These are phyloP conservation scores for Percopsis transmontana DNA, from an alignment of 2,113 vertebrate species.

Conservation along the genomic window DNA sequence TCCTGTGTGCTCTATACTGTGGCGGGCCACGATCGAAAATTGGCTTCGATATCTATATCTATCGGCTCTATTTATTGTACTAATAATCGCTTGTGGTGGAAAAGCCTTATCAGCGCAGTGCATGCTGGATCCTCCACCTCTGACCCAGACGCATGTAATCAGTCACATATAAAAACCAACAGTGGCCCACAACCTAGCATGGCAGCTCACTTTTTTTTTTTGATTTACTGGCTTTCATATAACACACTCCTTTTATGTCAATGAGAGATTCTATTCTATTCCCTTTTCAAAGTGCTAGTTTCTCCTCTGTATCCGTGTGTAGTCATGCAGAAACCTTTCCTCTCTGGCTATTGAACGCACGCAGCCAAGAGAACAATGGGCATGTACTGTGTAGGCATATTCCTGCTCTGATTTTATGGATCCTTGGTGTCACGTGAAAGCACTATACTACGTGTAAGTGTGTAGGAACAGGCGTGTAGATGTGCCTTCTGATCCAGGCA, in stretches of 20 bases:
- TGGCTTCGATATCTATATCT: not conserved
- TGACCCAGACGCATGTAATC: slow-evolving; percentile 68
- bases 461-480: slow-evolving; percentile 21
- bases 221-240: not conserved
- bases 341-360: slow-evolving; percentile 1
- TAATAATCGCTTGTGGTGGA: slow-evolving; percentile 13
- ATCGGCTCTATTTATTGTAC: slow-evolving; percentile 32
- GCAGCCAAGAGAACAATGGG: not conserved
- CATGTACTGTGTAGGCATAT: not conserved
- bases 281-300: not conserved
- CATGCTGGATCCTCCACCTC: slow-evolving; percentile 56
- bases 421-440: slow-evolving; percentile 40
- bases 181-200: slow-evolving; percentile 1
- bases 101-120: slow-evolving; percentile 56
- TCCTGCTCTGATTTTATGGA: slow-evolving; percentile 10
- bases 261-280: not conserved
- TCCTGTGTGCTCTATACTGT: not conserved
- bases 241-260: not conserved
- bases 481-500: slow-evolving; percentile 34
- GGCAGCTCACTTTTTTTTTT: not conserved
- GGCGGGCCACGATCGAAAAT: slow-evolving; percentile 3
- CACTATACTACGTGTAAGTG: slow-evolving; percentile 14
- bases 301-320: not conserved
- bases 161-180: slow-evolving; percentile 71
- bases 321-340: slow-evolving; percentile 15